Base-by-base conservation (phyloP, 2,113 vertebrate species). In the Apteryx mantelli region DNA sequence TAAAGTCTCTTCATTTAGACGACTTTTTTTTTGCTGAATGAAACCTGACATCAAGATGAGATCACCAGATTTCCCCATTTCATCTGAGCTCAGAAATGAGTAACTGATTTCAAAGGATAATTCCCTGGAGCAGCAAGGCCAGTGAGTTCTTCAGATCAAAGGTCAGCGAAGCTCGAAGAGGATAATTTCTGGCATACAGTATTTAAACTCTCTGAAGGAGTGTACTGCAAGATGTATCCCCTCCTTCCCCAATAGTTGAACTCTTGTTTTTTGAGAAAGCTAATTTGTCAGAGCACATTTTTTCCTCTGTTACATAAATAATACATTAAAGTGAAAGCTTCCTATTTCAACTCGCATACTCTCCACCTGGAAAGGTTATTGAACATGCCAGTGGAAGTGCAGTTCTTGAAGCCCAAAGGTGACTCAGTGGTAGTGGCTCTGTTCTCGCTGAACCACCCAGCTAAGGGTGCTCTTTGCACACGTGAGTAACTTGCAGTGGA, bases 1-100 rank as follows among this genome's bases (percentile, higher is more conserved):
- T 90, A 91, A 95, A 95, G 20, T 91, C 85, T 61, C 40, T 50
- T 95, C 82, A 63, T 90, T 84, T 88, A 52, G 65, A 80, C 80
- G 82, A 93, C 14, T 77, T 94, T 96, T 96, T 93, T 86, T 96
- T 93, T 76, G 75, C 86, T 89, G 89, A 96, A 97, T 90, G 73
- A 84, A 95, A 78, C 79, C 76, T 95, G 94, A 97, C 95, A 97
- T 96, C 85, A 80, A 94, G 94, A 94, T 97, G 95, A 96, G 96
- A 96, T 97, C 94, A 96, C 91, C 91, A 93, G 79, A 90, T 95
- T 94, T 91, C 36, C 89, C 91, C 50, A 86, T 95, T 95, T 86
- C 86, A 95, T 95, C 34, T 93, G 82, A 71, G 91, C 76, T 95
- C 91, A 93, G 93, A 88, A 97, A 96, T 84, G 89, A 94, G 70